These are phyloP conservation scores for Probosciger aterrimus DNA, from an alignment of 2,113 vertebrate species.

Conservation along the genomic window DNA sequence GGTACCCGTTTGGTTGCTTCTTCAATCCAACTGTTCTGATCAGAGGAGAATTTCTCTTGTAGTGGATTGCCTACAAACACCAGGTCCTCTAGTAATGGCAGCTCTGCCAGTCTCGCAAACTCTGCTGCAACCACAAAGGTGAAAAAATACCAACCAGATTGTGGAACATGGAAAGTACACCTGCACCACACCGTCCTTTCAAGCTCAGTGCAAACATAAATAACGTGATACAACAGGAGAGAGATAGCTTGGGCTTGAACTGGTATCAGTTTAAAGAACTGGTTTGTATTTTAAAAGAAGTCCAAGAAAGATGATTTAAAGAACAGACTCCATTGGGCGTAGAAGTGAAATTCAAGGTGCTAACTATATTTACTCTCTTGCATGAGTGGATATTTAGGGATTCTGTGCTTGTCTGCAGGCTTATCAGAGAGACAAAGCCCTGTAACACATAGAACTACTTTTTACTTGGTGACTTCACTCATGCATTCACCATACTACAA, in stretches of 20 bases:
- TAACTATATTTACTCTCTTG: neutral
- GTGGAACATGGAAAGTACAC: neutral
- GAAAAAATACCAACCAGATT: slow-evolving; percentile 6
- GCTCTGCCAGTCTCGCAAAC: slow-evolving; percentile 87
- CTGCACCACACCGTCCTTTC: neutral
- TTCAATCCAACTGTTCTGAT: slow-evolving; percentile 86
- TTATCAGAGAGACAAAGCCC: neutral
- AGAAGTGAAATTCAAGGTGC: neutral
- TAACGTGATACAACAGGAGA: neutral
- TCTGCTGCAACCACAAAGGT: slow-evolving; percentile 77
- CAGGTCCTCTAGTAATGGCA: slow-evolving; percentile 87
- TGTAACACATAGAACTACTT: neutral
- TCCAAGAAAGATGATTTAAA: neutral
- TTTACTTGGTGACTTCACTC: neutral
- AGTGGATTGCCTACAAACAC: slow-evolving; percentile 96
- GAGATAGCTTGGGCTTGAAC: neutral
- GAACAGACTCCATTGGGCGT: neutral
- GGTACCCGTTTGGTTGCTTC: slow-evolving; percentile 90
- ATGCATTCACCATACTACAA: neutral
- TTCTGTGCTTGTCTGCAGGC: neutral
- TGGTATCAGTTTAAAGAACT: neutral
- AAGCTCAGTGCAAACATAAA: neutral
- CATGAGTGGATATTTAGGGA: neutral
- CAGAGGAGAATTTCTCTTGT: slow-evolving; percentile 87
- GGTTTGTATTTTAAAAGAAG: neutral